Base-by-base conservation (phyloP, 2,797 vertebrate genomes). In the Pelobates cultripes region DNA sequence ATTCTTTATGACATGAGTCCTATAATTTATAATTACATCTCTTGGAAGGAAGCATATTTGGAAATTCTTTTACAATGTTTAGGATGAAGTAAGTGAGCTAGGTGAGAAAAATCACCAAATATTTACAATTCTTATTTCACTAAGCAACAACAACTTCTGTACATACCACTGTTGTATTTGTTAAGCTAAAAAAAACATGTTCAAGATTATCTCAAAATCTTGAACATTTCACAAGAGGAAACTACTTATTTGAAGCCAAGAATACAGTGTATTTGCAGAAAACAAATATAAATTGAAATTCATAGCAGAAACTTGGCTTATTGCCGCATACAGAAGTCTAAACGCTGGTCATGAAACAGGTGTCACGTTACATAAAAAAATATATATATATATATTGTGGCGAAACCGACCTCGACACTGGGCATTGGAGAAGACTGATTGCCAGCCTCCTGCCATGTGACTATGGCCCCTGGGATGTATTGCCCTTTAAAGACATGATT, bases 261-360 rank as follows among this genome's bases (percentile, higher is more conserved):
- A 12, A 14, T 12, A 14, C 55, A 4, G 55, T 12, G 4, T 43
- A 72, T 73, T 75, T 69, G 8, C 28, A 73, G 51, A 78, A 83
- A 83, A 78, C 75, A 78, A 83, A 83, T 73, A 83, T 69, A 75
- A 70, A 75, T 77, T 78, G 60, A 82, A 47, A 60, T 78, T 77
- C 12, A 14, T 17, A 28, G 28, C 55, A 64, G 81, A 79, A 79
- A 78, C 70, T 41, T 83, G 81, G 81, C 76, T 8, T 53, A 51
- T 42, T 69, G 71, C 71, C 81, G 69, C 8, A 28, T 28, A 0
- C 2, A 63, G 57, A 7, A 42, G 44, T 71, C 43, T n/a, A 70
- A 47, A 75, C 70, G 51, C 66, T n/a, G 63, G 53, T 83, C 75
- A 73, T 68, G 51, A 73, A 78, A 78, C 61, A 43, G 63, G 75